Evolutionary conservation across 2,888 invertebrate species (phyloP).

Genomic region (Ophion obscuratus): DNA sequence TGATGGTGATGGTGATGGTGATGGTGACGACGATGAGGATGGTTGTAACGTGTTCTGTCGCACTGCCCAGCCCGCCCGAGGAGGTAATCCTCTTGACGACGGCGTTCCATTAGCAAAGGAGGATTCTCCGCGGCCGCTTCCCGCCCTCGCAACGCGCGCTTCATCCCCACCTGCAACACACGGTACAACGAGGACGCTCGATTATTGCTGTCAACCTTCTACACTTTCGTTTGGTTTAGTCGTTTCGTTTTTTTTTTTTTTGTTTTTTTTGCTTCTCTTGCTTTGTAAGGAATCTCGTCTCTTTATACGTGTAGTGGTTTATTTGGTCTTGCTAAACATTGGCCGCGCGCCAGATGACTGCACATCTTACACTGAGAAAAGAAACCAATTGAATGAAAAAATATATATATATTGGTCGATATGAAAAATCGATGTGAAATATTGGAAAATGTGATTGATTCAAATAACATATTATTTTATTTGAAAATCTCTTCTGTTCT

Average conservation of each 20-base stretch:
- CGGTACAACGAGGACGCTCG: not conserved
- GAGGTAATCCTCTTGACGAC: conserved; percentile 82
- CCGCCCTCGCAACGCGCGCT: conserved; percentile 83
- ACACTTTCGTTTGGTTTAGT: not conserved
- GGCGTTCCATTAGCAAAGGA: conserved; percentile 83
- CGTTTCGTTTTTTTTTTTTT: not conserved
- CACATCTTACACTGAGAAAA: not conserved
- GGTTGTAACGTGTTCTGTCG: conserved; percentile 68
- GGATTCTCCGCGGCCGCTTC: conserved; percentile 83
- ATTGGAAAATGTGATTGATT: too few relatives aligned
- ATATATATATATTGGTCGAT: too few relatives aligned
- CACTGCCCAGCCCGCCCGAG: conserved; percentile 83
- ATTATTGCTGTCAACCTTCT: not conserved
- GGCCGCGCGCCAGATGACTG: not conserved
- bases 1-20: conserved; percentile 70
- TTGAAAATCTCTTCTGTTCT: too few relatives aligned
- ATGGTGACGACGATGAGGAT: conserved; percentile 54
- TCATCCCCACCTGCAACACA: conserved; percentile 83
- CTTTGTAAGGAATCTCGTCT: not conserved
- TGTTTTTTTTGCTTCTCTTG: not conserved
- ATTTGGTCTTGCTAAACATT: not conserved
- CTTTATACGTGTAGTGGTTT: not conserved
- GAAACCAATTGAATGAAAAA: too few relatives aligned
- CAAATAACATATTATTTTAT: too few relatives aligned
- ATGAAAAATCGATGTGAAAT: too few relatives aligned